Conservation (phyloP, 2,797 vertebrate genomes). For the Sebastes kiyomatsui region DNA sequence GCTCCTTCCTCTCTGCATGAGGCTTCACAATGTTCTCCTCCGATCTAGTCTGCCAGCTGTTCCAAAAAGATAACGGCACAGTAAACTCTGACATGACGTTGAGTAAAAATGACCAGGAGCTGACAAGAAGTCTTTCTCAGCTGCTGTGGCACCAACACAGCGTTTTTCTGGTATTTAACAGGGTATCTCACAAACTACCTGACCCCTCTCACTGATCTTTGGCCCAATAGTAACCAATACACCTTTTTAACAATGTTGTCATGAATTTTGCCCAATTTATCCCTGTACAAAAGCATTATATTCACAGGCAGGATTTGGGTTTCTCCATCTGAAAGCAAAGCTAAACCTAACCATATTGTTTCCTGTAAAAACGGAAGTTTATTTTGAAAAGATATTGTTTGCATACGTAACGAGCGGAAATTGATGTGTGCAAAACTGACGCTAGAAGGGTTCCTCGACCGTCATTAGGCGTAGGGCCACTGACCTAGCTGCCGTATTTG, state of each 20-base stretch:
- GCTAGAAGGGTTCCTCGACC: too few species aligned
- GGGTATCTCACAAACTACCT: neutral
- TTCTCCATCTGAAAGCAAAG: too few species aligned
- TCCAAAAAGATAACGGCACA: neutral
- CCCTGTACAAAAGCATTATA: neutral
- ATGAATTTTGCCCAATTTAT: neutral
- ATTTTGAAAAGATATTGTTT: too few species aligned
- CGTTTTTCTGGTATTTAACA: neutral
- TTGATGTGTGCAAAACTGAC: too few species aligned
- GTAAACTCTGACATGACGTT: neutral
- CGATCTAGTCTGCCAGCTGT: constrained; percentile 17
- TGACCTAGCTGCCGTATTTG: too few species aligned
- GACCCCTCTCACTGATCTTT: too few species aligned
- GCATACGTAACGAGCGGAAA: too few species aligned
- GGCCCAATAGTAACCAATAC: neutral
- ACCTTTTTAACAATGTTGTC: neutral
- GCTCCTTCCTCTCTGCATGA: neutral
- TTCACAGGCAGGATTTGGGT: neutral
- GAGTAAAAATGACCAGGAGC: neutral
- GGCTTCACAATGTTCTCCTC: neutral
- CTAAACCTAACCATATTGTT: too few species aligned
- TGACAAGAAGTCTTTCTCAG: neutral
- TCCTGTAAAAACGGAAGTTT: too few species aligned
- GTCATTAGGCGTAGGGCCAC: too few species aligned
- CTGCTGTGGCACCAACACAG: neutral